Evolutionary conservation across 1,140 invertebrate species (phyloP).

Genomic region (Habropoda laboriosa): DNA sequence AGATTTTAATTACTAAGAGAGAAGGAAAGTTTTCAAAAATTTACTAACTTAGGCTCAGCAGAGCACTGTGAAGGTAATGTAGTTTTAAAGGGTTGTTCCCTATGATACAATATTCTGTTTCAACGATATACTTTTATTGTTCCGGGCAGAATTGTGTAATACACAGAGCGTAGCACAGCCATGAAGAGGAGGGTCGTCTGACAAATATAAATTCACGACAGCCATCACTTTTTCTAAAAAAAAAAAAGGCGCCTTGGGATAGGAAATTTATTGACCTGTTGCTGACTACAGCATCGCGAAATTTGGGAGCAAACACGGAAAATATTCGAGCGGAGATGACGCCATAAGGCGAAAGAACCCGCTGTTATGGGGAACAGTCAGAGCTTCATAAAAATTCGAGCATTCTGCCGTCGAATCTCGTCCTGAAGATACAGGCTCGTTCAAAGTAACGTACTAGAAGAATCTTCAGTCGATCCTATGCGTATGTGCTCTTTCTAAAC

Average conservation of each 20-base stretch:
- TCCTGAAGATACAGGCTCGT: neutral
- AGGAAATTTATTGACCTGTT: neutral
- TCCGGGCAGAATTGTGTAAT: neutral
- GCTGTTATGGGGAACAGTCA: neutral
- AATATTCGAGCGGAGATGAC: neutral
- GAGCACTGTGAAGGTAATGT: too few relatives aligned
- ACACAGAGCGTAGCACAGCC: neutral
- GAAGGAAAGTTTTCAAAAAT: too few relatives aligned
- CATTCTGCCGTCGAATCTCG: neutral
- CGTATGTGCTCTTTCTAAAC: too few relatives aligned
- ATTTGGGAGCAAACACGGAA: neutral
- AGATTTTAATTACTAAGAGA: too few relatives aligned
- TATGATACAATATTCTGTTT: neutral
- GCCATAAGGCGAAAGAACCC: neutral
- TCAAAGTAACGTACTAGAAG: neutral
- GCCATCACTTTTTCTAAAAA: neutral
- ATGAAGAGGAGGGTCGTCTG: neutral
- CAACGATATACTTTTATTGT: too few relatives aligned
- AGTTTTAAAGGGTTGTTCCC: too few relatives aligned
- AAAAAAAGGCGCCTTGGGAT: neutral
- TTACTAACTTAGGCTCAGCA: too few relatives aligned
- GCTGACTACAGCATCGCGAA: neutral
- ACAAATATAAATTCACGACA: constrained; percentile 8
- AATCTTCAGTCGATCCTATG: too few relatives aligned
- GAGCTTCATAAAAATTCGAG: neutral